Percentiles rank a stretch among this genome's conserved stretches.
phyloP scores from a whole-genome alignment of 2,113 vertebrate genomes.

The Tragulus kanchil region DNA sequence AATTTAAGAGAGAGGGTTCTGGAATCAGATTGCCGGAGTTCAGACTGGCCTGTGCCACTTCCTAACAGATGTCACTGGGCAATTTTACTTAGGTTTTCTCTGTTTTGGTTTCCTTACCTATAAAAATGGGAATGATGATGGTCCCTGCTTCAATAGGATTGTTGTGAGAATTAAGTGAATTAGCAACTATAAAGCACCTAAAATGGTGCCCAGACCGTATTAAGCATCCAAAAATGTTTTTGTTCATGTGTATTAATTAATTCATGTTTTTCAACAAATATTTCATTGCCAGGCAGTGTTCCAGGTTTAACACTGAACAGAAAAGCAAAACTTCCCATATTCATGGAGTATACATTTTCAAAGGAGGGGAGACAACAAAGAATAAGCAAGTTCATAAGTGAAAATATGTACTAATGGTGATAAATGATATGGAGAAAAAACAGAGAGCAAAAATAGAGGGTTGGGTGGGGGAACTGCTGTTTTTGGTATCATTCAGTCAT shows the following conservation, averaged over 20 bases:
- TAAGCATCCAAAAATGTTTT: background rate
- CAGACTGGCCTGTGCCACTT: conserved; percentile 2
- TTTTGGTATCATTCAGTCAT: background rate
- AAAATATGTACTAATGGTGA: conserved; percentile 4
- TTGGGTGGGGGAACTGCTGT: background rate
- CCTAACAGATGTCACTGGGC: background rate
- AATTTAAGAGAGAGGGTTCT: background rate
- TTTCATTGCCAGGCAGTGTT: background rate
- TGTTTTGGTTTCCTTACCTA: conserved; percentile 10
- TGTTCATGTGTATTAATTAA: background rate
- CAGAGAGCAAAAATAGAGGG: background rate
- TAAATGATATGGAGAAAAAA: conserved; percentile 26
- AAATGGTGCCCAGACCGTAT: background rate
- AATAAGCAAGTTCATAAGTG: conserved; percentile 33
- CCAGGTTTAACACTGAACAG: background rate
- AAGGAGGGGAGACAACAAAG: background rate
- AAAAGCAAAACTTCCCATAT: conserved; percentile 14
- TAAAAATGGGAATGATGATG: background rate
- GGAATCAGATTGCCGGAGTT: conserved; percentile 7
- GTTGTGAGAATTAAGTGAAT: conserved; percentile 6
- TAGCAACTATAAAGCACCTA: background rate
- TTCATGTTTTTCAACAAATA: conserved; percentile 47
- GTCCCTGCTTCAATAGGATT: background rate
- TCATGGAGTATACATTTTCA: background rate
- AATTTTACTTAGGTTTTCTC: background rate